Evolutionary conservation across 30 jellyfish, hydroid and myxozoan genomes (phyloP), one percentile per base, ranked within the genome.

Genomic region (Aurelia sp.): DNA sequence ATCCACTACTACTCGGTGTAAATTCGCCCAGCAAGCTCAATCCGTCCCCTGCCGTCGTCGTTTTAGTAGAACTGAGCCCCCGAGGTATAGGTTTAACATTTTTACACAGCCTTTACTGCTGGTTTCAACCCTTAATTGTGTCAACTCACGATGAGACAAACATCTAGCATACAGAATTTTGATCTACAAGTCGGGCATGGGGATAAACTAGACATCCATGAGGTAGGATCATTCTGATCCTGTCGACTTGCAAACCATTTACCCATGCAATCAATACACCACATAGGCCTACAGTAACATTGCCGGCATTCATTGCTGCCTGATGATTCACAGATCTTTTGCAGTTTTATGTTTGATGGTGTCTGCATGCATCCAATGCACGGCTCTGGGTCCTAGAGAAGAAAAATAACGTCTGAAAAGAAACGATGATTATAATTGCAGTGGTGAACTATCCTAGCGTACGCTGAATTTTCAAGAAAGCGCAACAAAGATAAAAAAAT

Each of bases 241-340:
- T 94, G 99, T 53, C 97, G 80, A 57, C 97, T 86, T 12, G 97
- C 97, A 79, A 89, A 94, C 99, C 99, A 94, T 72, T 86, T 89
- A 11, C 99, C 99, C 97, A 94, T 89, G 82, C 99, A 94, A 63
- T 94, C 97, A 41, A 94, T 74, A 69, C 99, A 94, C 99, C 97
- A 89, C 97, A 94, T 90, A 16, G 99, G 99, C 22, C 97, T 67
- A 80, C 99, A 94, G 57, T 62, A 89, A 66, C 99, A 94, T 11
- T 59, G 70, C 18, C 67, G 63, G 78, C 99, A 94, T 67, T 84
- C 92, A 21, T 77, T 86, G n/a, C 75, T 90, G 6, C 82, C 74
- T 19, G 78, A 52, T 6, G 82, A 44, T 5, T 27, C 75, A 67
- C 98, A 93, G 67, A 71, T 87, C 88, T 89, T 88, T 60, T 64